Evolutionary conservation across 2,888 invertebrate species (phyloP).

Genomic region (Helicoverpa assulta): DNA sequence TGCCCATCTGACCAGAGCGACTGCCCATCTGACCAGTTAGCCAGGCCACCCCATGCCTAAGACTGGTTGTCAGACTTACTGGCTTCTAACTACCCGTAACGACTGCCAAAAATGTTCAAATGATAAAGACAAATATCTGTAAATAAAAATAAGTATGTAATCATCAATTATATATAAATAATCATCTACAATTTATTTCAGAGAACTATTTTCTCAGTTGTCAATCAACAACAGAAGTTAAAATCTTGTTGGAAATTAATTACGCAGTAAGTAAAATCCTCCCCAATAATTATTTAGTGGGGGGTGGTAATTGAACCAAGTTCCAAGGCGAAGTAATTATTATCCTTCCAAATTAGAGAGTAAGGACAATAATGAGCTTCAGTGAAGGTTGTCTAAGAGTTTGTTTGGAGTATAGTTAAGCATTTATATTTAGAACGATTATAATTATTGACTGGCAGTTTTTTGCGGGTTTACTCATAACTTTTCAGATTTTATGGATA

Average conservation of each 20-base stretch:
- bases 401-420: slow-evolving; percentile 10
- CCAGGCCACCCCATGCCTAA: too few relatives aligned
- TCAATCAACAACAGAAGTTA: background rate
- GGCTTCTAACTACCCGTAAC: too few relatives aligned
- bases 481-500: too few relatives aligned
- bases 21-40: too few relatives aligned
- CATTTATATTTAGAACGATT: background rate
- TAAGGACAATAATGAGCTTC: slow-evolving; percentile 51
- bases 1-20: too few relatives aligned
- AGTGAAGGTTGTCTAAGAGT: slow-evolving; percentile 31
- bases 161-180: too few relatives aligned
- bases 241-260: slow-evolving; percentile 41
- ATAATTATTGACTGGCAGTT: too few relatives aligned
- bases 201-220: background rate
- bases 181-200: background rate
- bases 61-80: too few relatives aligned
- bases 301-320: slow-evolving; percentile 46
- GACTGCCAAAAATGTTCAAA: too few relatives aligned
- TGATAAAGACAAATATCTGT: too few relatives aligned
- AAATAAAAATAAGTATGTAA: too few relatives aligned
- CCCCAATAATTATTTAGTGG: slow-evolving; percentile 56
- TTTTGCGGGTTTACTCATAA: too few relatives aligned
- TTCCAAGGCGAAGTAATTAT: slow-evolving; percentile 55
- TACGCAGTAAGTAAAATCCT: slow-evolving; percentile 22
- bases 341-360: slow-evolving; percentile 58